phyloP scores from a whole-genome alignment of 2,888 invertebrate species.

The Metalampra italica region DNA sequence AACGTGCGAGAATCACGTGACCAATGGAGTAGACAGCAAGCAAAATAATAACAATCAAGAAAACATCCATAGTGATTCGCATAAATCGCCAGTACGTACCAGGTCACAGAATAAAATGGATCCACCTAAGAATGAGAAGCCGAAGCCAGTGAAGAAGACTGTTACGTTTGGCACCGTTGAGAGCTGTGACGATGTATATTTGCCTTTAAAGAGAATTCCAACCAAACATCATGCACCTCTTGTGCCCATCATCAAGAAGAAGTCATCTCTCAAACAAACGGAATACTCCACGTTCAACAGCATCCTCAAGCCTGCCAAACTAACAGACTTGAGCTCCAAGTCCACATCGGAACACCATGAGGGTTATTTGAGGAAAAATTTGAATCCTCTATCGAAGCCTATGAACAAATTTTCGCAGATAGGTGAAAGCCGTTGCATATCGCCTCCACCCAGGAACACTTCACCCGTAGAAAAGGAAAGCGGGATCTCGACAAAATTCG shows the following conservation, averaged over 20 bases:
- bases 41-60: conserved; percentile 37
- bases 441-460: conserved; percentile 63
- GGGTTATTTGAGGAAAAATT: conserved; percentile 65
- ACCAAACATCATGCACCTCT: conserved; percentile 80
- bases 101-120: conserved; percentile 76
- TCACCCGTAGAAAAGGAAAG: conserved; percentile 62
- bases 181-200: conserved; percentile 79
- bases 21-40: conserved; percentile 33
- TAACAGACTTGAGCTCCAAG: conserved; percentile 80
- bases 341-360: conserved; percentile 72
- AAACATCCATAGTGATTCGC: conserved; percentile 39
- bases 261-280: conserved; percentile 76
- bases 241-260: conserved; percentile 81
- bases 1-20: conserved; percentile 40
- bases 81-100: conserved; percentile 67
- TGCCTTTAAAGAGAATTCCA: conserved; percentile 76
- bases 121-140: conserved; percentile 58
- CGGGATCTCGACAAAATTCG: conserved; percentile 78
- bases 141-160: conserved; percentile 79
- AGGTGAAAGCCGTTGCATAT: conserved; percentile 64
- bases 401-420: conserved; percentile 70
- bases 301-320: conserved; percentile 80
- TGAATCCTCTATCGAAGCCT: conserved; percentile 68
- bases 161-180: conserved; percentile 82
- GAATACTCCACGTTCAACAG: conserved; percentile 78